Base-by-base conservation (phyloP, 35 echinoderm and acorn worm genomes). In the Heliocidaris erythrogramma region DNA sequence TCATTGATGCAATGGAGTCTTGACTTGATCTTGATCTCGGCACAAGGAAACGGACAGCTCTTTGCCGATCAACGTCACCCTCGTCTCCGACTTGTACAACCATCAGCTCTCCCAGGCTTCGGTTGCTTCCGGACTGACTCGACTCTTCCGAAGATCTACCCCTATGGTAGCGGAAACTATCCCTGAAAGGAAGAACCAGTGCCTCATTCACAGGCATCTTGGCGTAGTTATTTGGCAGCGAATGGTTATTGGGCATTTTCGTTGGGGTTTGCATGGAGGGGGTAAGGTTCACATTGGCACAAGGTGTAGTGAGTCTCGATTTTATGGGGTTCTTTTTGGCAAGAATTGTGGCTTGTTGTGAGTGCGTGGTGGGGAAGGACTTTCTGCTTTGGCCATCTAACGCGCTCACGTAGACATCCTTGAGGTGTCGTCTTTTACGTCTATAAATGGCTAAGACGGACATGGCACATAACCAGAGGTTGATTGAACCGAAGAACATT, bases 401-500 rank as follows among this genome's bases (percentile, higher is more conserved):
- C 4, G 49, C 50, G 30, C 16, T 30, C 47, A 48, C 91, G 49
- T 30, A 59, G 21, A 52, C 30, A 30, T 92, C 91, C 24, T 52
- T 59, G 31, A 92, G 9, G 27, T 59, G 50, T 59, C 48, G 10
- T 13, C 50, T 49, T n/a, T 48, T 32, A 13, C 31, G 47, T 50
- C 49, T 18, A 16, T 59, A 24, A 13, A 92, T 49, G 13, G 91
- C 91, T 24, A 52, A 29, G 48, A 59, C 14, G 29, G 91, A 35
- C 91, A 48, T n/a, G 14, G 9, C 47, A 59, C 47, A 92, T n/a
- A 92, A n/a, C 91, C 91, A 92, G 49, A 92, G 10, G 48, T 92
- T 92, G 24, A 92, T 59, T 32, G 91, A 49, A 13, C 91, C 91
- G n/a, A 92, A 92, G 27, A 92, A 92, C 91, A 92, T 92, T 29